Conservation (phyloP, 2,797 vertebrate species). For the Tragelaphus oryx region DNA sequence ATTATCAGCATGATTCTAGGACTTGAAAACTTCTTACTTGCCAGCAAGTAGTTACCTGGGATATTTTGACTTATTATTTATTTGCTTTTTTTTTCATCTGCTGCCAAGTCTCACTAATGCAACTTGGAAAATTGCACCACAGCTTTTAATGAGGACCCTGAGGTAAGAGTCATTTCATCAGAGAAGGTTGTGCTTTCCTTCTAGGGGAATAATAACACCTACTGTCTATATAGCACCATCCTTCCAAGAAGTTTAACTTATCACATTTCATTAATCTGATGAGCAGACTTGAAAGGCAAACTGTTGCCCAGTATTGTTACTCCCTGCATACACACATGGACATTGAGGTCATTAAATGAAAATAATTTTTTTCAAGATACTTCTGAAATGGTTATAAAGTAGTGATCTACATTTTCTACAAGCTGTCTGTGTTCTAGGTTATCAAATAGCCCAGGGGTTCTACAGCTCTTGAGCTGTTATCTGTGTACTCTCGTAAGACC, state of each 20-base stretch:
- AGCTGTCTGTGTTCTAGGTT: background rate
- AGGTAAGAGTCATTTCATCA: constrained; percentile 69
- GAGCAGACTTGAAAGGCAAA: constrained; percentile 17
- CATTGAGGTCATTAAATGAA: constrained; percentile 33
- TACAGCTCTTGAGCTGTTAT: background rate
- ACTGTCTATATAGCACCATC: constrained; percentile 58
- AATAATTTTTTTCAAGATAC: constrained; percentile 20
- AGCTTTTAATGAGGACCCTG: constrained; percentile 71
- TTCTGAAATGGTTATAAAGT: background rate
- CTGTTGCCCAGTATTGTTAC: background rate
- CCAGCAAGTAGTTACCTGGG: constrained; percentile 58
- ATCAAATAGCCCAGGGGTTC: background rate
- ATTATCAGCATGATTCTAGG: constrained; percentile 27
- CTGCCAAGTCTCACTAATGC: constrained; percentile 66
- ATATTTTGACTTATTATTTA: constrained; percentile 68
- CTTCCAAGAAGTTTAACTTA: constrained; percentile 65
- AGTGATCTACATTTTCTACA: background rate
- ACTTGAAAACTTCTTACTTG: constrained; percentile 57
- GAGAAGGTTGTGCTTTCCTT: constrained; percentile 59
- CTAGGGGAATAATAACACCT: constrained; percentile 65
- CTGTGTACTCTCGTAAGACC: background rate
- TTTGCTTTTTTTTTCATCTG: constrained; percentile 60
- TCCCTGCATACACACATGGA: constrained; percentile 1
- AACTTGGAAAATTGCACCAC: constrained; percentile 71
- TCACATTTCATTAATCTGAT: constrained; percentile 55